Evolutionary conservation across 2,797 vertebrate genomes (phyloP), one percentile per base, ranked within the genome.

Genomic region (Diplodus sargus): DNA sequence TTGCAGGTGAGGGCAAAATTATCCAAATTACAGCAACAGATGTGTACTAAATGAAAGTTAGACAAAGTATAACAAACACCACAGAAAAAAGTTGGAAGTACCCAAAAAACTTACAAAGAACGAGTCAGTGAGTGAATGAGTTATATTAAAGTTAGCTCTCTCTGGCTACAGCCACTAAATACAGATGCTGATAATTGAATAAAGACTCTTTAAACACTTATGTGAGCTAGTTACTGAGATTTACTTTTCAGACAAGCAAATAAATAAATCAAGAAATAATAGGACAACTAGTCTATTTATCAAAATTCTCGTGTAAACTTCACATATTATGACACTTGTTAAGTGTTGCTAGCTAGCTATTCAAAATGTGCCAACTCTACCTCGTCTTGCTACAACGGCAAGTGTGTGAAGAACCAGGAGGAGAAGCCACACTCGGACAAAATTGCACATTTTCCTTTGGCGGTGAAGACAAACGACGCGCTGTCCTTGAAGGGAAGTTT

Each of bases 361-460:
- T 51, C 0, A 5, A 3, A 4, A 4, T 18, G 42, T 23, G 2
- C 4, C 3, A 42, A 48, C 0, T 16, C 16, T 75, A 92, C 92
- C 91, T 92, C 18, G 68, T 28, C 10, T 57, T 4, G 74, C 61
- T 14, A 13, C 60, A 8, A 64, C 76, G 30, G n/a, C 53, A n/a
- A 5, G 17, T 1, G 73, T 16, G 30, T 59, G 69, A 53, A 92
- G 48, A 17, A 80, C 14, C 56, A 92, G 58, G 3, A 91, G 20
- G 43, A 74, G 61, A 45, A 88, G 20, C 17, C 86, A 73, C 13
- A 2, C 25, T 2, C 13, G 58, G 6, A 69, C 43, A 52, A 22
- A 53, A 1, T 0, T 12, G 52, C 11, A 39, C 94, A 95, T 95
- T 39, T 25, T 78, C 9, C 22, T 42, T 8, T 13, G 11, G 3